These are phyloP conservation scores for Nycteola revayana DNA, from an alignment of 2,888 invertebrate genomes.

Conservation along the genomic window DNA sequence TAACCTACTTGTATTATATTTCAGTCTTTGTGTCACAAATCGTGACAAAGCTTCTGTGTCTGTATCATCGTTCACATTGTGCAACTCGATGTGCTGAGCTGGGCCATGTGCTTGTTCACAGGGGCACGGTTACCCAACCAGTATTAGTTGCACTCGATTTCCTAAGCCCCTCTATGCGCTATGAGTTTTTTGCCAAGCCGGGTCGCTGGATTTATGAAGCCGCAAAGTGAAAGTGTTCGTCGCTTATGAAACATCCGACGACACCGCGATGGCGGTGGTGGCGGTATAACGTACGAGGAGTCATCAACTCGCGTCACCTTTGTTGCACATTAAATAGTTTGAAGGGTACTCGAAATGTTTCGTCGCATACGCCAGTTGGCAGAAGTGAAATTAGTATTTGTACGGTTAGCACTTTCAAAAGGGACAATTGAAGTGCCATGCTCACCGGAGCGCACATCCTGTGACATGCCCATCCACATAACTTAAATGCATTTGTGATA, in stretches of 20 bases:
- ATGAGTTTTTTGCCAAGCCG: constrained; percentile 48
- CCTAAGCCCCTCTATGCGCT: constrained; percentile 49
- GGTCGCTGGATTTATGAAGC: constrained; percentile 47
- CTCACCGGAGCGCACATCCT: constrained; percentile 72
- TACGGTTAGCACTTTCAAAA: constrained; percentile 59
- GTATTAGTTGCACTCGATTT: constrained; percentile 57
- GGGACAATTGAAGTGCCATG: constrained; percentile 64
- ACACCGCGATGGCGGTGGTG: not conserved
- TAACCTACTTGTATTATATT: constrained; percentile 67
- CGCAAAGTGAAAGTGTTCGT: constrained; percentile 56
- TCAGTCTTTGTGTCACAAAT: constrained; percentile 58
- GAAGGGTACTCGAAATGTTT: constrained; percentile 40
- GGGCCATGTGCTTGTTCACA: constrained; percentile 57
- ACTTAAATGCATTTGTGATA: constrained; percentile 43
- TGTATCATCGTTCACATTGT: constrained; percentile 58
- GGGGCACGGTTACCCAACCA: constrained; percentile 56
- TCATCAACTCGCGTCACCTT: constrained; percentile 29
- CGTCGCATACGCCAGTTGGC: constrained; percentile 60
- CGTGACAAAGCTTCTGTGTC: constrained; percentile 58
- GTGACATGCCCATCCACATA: constrained; percentile 54
- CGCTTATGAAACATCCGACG: constrained; percentile 45
- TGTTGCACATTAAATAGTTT: constrained; percentile 29
- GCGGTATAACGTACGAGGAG: constrained; percentile 23
- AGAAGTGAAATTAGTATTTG: constrained; percentile 64
- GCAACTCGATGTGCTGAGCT: constrained; percentile 56